Evolutionary conservation across 92 coral and sea anemone species (phyloP).

Genomic region (Epizoanthus scotinus): DNA sequence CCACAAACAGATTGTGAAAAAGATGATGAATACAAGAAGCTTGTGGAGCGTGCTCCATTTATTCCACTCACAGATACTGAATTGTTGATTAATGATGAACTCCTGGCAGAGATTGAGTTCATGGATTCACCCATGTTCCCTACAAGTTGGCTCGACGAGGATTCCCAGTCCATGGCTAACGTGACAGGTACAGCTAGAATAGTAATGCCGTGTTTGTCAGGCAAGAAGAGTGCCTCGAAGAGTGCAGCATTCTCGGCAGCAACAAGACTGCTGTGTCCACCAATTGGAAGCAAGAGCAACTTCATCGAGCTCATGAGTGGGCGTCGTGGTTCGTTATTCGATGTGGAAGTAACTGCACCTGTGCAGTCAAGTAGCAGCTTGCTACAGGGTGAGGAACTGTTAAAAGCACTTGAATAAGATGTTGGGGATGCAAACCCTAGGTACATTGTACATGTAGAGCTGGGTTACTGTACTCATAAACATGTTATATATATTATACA

Average conservation of each 20-base stretch:
- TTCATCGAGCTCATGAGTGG: conserved; percentile 68
- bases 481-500: not conserved
- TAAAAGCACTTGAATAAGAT: conserved; percentile 77
- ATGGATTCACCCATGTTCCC: conserved; percentile 72
- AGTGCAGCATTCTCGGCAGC: conserved; percentile 42
- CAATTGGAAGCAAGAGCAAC: conserved; percentile 56
- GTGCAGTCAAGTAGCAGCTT: conserved; percentile 69
- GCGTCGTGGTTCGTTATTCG: conserved; percentile 64
- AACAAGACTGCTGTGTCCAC: conserved; percentile 45
- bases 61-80: conserved; percentile 84
- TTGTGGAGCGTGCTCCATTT: conserved; percentile 90
- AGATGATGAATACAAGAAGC: conserved; percentile 55
- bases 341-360: conserved; percentile 92
- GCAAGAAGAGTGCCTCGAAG: conserved; percentile 51
- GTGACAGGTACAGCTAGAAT: conserved; percentile 32
- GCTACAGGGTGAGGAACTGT: conserved; percentile 86
- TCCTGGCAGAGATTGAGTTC: conserved; percentile 72
- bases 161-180: conserved; percentile 28
- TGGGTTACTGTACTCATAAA: not conserved
- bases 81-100: conserved; percentile 70
- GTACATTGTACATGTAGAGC: not conserved
- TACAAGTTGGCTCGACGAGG: conserved; percentile 70
- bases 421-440: conserved; percentile 41
- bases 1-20: conserved; percentile 43
- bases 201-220: conserved; percentile 45